Evolutionary conservation across 2,113 vertebrate species (phyloP).

Genomic region (Zosterops japonicus): DNA sequence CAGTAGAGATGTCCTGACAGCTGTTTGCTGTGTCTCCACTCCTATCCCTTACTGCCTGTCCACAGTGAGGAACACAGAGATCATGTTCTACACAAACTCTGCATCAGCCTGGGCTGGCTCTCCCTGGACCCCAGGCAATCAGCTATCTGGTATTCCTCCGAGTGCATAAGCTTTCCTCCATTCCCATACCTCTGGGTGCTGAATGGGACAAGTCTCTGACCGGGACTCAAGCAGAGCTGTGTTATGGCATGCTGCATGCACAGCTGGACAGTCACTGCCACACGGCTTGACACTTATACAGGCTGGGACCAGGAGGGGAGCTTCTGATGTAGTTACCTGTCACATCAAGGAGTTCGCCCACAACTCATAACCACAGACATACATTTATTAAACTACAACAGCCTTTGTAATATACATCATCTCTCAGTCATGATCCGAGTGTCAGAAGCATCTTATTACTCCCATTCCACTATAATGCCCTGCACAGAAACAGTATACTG

Average conservation of each 20-base stretch:
- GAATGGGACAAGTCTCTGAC: neutral
- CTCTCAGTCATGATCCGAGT: neutral
- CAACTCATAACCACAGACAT: neutral
- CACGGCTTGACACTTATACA: neutral
- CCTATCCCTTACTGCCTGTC: neutral
- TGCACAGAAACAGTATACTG: neutral
- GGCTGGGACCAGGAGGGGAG: neutral
- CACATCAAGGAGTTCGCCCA: neutral
- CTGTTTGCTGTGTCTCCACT: neutral
- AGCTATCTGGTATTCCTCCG: neutral
- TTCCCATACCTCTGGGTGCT: neutral
- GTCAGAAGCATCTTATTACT: neutral
- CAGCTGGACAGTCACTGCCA: neutral
- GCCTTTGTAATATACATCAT: neutral
- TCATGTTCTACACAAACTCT: fast-evolving
- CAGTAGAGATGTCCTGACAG: neutral
- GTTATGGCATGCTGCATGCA: neutral
- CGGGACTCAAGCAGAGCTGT: neutral
- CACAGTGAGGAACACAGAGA: neutral
- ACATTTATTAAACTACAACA: neutral
- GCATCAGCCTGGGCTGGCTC: neutral
- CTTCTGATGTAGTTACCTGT: neutral
- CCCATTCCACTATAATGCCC: neutral
- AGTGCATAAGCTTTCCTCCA: neutral
- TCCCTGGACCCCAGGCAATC: neutral